phyloP scores from a whole-genome alignment of 2,113 vertebrate genomes.

The Phylloscopus whistleri region DNA sequence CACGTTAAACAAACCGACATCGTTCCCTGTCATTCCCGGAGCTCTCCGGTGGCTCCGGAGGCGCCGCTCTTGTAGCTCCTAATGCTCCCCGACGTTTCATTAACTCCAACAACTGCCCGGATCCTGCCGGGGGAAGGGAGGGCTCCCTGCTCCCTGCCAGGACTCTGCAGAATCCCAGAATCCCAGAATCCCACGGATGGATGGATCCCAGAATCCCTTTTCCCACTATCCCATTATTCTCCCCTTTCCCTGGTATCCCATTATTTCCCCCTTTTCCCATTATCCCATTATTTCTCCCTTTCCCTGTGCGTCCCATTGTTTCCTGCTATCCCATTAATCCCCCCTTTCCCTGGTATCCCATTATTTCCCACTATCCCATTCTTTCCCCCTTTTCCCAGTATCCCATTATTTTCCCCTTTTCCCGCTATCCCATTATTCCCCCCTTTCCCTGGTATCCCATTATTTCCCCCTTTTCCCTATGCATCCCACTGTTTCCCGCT shows the following conservation, averaged over 20 bases:
- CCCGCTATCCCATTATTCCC: too few relatives aligned
- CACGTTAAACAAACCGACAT: fast-evolving
- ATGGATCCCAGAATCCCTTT: neutral
- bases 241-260: neutral
- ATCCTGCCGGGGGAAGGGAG: neutral
- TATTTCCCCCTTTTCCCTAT: neutral
- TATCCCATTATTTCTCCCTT: too few relatives aligned
- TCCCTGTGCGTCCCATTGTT: too few relatives aligned
- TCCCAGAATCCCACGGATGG: neutral
- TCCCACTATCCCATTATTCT: neutral
- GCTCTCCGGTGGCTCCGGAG: fast-evolving
- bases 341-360: too few relatives aligned
- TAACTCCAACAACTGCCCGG: neutral
- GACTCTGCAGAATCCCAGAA: neutral
- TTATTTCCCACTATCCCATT: too few relatives aligned
- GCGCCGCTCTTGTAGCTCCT: neutral
- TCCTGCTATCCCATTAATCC: too few relatives aligned
- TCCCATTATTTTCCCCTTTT: neutral
- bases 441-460: neutral
- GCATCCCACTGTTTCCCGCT: too few relatives aligned
- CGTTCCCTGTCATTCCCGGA: neutral
- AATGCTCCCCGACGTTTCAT: conserved; percentile 18
- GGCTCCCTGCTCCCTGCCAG: neutral
- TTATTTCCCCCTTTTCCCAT: neutral
- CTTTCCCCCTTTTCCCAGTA: neutral